These are phyloP conservation scores for Drosophila falleni DNA, from an alignment of 2,888 invertebrate species.

Conservation along the genomic window DNA sequence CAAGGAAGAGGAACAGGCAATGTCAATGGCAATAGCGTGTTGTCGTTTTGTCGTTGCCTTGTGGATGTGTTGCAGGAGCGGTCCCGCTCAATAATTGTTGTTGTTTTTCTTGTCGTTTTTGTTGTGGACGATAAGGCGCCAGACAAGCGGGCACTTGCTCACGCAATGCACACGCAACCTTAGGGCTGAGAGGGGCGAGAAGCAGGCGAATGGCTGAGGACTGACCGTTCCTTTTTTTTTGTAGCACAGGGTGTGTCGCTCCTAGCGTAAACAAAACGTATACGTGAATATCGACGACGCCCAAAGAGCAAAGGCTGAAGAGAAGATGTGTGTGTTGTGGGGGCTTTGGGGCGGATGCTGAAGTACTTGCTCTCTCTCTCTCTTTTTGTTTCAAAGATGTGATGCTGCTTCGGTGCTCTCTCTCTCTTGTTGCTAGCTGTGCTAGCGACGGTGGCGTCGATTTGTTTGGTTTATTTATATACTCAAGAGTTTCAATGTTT, in stretches of 20 bases:
- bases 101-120: conserved; percentile 16
- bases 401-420: conserved; percentile 2
- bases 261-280: conserved; percentile 49
- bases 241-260: conserved; percentile 50
- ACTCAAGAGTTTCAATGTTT: conserved; percentile 41
- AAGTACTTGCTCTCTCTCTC: conserved; percentile 8
- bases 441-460: conserved; percentile 29
- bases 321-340: background rate
- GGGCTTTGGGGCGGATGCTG: conserved; percentile 38
- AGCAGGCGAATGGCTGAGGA: background rate
- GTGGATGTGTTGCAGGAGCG: conserved; percentile 41
- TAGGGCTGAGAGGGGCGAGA: conserved; percentile 1
- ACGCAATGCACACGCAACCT: conserved; percentile 34
- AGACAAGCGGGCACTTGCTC: conserved; percentile 27
- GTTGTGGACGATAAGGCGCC: conserved; percentile 34
- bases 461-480: conserved; percentile 65
- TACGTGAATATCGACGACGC: conserved; percentile 53
- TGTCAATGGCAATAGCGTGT: conserved; percentile 51
- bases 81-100: conserved; percentile 34
- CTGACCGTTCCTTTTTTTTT: conserved; percentile 30
- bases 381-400: conserved; percentile 16
- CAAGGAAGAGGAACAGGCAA: conserved; percentile 43
- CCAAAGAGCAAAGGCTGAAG: conserved; percentile 21
- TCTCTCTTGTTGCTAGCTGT: conserved; percentile 58
- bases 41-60: conserved; percentile 14